These are phyloP conservation scores for Drosophila erecta DNA, from an alignment of 1,140 invertebrate genomes.

Conservation along the genomic window DNA sequence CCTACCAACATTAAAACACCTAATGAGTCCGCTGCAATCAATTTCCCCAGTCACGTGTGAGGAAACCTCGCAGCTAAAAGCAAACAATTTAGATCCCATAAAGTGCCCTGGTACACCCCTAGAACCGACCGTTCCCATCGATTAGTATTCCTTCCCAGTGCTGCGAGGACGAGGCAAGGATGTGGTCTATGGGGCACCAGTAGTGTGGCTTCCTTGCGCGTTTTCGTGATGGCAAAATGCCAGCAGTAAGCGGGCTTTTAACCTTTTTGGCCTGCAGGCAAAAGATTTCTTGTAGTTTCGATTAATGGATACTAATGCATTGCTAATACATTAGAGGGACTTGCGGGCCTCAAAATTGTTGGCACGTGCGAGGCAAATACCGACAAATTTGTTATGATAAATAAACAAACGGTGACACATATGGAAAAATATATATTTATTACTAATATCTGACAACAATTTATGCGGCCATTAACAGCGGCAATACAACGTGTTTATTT, in stretches of 20 bases:
- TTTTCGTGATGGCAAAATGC: slow-evolving; percentile 59
- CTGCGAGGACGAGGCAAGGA: slow-evolving; percentile 24
- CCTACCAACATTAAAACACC: slow-evolving; percentile 25
- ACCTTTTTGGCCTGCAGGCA: slow-evolving; percentile 59
- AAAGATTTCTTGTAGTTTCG: slow-evolving; percentile 61
- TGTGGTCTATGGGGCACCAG: slow-evolving; percentile 21
- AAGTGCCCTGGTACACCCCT: not conserved
- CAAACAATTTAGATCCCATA: slow-evolving; percentile 58
- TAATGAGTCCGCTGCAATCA: slow-evolving; percentile 57
- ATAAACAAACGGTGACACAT: slow-evolving; percentile 65
- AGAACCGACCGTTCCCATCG: not conserved
- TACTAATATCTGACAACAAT: slow-evolving; percentile 77
- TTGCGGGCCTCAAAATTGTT: slow-evolving; percentile 46
- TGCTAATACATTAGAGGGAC: slow-evolving; percentile 49
- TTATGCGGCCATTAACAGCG: slow-evolving; percentile 81
- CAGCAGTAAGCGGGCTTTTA: slow-evolving; percentile 63
- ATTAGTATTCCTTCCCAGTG: slow-evolving; percentile 18
- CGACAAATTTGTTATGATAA: slow-evolving; percentile 62
- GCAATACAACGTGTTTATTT: slow-evolving; percentile 81
- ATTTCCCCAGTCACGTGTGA: slow-evolving; percentile 61
- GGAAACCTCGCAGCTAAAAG: slow-evolving; percentile 59
- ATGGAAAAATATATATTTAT: slow-evolving; percentile 44
- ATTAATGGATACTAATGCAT: slow-evolving; percentile 75
- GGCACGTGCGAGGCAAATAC: slow-evolving; percentile 67
- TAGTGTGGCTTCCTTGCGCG: slow-evolving; percentile 40